phyloP scores from a whole-genome alignment of 2,888 invertebrate species.

The Glomeris marginata region DNA sequence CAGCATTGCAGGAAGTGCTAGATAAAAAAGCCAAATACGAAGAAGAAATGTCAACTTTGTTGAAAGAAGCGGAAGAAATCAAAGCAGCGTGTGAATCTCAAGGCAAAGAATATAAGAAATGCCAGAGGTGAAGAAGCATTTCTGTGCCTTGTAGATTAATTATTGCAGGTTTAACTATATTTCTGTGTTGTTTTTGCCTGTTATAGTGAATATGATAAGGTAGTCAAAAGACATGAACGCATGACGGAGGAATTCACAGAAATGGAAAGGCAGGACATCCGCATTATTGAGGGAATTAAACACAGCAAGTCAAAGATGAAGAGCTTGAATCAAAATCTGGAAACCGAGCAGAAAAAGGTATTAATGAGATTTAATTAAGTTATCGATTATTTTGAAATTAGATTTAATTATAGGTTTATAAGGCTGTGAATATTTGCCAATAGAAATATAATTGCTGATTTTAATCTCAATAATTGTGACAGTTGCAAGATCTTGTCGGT shows the following conservation, averaged over 20 bases:
- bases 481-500: slow-evolving; percentile 46
- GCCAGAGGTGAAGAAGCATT: not conserved
- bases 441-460: too few species aligned
- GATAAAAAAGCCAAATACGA: not conserved
- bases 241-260: slow-evolving; percentile 17
- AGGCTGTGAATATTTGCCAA: slow-evolving; percentile 1
- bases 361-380: not conserved
- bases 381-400: not conserved
- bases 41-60: slow-evolving; percentile 1
- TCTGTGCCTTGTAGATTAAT: not conserved
- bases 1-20: not conserved
- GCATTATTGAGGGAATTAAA: slow-evolving; percentile 43
- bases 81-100: not conserved
- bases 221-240: slow-evolving; percentile 25
- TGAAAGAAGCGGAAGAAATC: slow-evolving; percentile 8
- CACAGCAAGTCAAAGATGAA: slow-evolving; percentile 53
- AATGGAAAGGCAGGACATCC: slow-evolving; percentile 31
- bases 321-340: slow-evolving; percentile 50
- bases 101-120: slow-evolving; percentile 11
- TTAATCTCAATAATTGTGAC: slow-evolving; percentile 10
- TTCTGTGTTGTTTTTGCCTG: too few species aligned
- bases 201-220: slow-evolving; percentile 25
- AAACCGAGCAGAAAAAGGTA: slow-evolving; percentile 33
- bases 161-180: too few species aligned
- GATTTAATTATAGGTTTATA: not conserved